Conservation (phyloP, 2,113 vertebrate species). For the Morone chrysops region DNA sequence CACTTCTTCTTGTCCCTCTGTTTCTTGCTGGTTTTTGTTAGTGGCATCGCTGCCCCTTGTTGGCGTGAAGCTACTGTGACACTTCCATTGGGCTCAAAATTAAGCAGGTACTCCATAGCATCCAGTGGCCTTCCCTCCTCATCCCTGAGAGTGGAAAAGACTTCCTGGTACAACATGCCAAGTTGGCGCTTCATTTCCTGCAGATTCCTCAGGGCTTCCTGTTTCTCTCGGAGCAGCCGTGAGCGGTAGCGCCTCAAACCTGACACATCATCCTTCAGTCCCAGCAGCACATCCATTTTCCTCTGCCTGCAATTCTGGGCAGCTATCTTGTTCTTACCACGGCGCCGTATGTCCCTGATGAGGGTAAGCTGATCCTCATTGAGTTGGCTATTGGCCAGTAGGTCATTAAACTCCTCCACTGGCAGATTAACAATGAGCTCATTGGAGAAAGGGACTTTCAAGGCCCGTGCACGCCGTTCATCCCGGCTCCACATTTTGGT, state of each 20-base stretch:
- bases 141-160: conserved; percentile 90
- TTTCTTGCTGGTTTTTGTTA: conserved; percentile 85
- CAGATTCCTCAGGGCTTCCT: conserved; percentile 89
- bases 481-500: conserved; percentile 88
- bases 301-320: conserved; percentile 96
- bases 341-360: conserved; percentile 92
- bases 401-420: conserved; percentile 95
- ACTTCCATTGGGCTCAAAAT: conserved; percentile 84
- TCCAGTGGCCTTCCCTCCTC: conserved; percentile 89
- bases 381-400: conserved; percentile 89
- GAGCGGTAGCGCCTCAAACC: conserved; percentile 87
- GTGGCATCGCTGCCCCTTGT: conserved; percentile 73
- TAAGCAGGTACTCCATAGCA: conserved; percentile 85
- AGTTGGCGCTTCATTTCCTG: conserved; percentile 92
- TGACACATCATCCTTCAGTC: conserved; percentile 89
- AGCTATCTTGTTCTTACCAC: conserved; percentile 98
- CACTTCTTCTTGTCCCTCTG: conserved; percentile 91
- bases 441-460: conserved; percentile 95
- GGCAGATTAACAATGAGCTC: conserved; percentile 94
- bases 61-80: conserved; percentile 61
- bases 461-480: conserved; percentile 87
- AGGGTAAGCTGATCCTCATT: conserved; percentile 91
- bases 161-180: conserved; percentile 90
- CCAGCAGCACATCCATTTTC: conserved; percentile 91
- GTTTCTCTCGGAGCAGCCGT: conserved; percentile 90